Evolutionary conservation across 1,140 invertebrate genomes (phyloP).

Genomic region (Dysdera silvatica): DNA sequence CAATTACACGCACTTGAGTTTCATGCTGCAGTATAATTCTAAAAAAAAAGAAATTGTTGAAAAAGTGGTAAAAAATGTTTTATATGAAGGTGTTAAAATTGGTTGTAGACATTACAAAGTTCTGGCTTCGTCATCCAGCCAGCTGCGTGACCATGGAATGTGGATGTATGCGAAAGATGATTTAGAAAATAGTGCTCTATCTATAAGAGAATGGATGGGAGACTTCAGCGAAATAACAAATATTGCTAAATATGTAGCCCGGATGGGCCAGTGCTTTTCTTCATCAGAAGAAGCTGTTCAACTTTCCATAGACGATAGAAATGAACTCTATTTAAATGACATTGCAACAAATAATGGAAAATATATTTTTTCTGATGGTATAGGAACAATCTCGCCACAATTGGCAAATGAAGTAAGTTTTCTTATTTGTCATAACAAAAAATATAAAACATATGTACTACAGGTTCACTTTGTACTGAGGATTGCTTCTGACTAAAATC

Average conservation of each 20-base stretch:
- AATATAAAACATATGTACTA: not conserved
- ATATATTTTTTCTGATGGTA: slow-evolving; percentile 37
- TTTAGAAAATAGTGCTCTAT: slow-evolving; percentile 22
- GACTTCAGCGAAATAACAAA: slow-evolving; percentile 34
- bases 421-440: not conserved
- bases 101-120: slow-evolving; percentile 35
- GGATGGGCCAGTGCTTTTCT: slow-evolving; percentile 46
- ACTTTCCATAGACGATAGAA: slow-evolving; percentile 53
- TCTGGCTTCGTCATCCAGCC: slow-evolving; percentile 37
- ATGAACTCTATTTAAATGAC: slow-evolving; percentile 19
- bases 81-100: slow-evolving; percentile 27
- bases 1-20: slow-evolving; percentile 22
- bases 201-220: slow-evolving; percentile 37
- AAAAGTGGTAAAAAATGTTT: slow-evolving; percentile 3
- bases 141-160: slow-evolving; percentile 40
- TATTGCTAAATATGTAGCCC: slow-evolving; percentile 39
- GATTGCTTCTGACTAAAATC: too few species aligned
- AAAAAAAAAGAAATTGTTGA: slow-evolving; percentile 5
- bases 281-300: slow-evolving; percentile 60
- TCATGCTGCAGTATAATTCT: slow-evolving; percentile 13
- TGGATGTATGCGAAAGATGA: slow-evolving; percentile 36
- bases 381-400: slow-evolving; percentile 32
- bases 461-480: not conserved
- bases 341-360: slow-evolving; percentile 16
- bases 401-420: slow-evolving; percentile 27